A percentile compares a stretch with the other conserved stretches of the same genome.
These are phyloP conservation scores for Aplodontia rufa DNA, from an alignment of 2,113 vertebrate species.

Conservation along the genomic window DNA sequence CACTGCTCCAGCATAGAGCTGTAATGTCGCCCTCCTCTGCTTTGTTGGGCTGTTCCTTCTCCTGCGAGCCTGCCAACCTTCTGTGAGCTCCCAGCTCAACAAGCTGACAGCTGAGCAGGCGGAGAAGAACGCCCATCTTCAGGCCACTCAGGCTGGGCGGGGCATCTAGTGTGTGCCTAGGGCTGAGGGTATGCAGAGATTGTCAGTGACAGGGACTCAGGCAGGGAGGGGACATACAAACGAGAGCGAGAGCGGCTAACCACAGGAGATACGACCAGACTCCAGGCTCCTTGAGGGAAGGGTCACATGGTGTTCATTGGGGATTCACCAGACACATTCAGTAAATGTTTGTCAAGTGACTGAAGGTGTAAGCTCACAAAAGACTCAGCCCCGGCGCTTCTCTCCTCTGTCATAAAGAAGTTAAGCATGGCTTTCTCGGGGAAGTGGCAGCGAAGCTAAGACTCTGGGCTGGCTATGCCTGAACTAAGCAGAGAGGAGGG, in stretches of 20 bases:
- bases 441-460: neutral
- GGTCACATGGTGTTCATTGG: accelerated
- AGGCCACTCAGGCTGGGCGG: neutral
- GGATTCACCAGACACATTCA: neutral
- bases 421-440: neutral
- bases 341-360: neutral
- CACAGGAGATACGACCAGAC: neutral
- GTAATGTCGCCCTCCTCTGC: too few relatives aligned
- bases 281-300: neutral
- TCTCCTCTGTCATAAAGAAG: neutral
- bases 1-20: neutral
- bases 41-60: neutral
- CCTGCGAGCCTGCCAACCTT: neutral
- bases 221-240: neutral
- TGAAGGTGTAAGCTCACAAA: neutral
- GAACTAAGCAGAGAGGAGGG: neutral
- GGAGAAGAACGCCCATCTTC: neutral
- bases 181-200: neutral
- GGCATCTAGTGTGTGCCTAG: neutral
- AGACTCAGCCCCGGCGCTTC: accelerated
- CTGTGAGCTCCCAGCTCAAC: neutral
- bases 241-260: neutral
- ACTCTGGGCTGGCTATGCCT: neutral
- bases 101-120: neutral
- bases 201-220: neutral